Evolutionary conservation across 2,888 invertebrate genomes (phyloP).

Genomic region (Caenorhabditis sp.): DNA sequence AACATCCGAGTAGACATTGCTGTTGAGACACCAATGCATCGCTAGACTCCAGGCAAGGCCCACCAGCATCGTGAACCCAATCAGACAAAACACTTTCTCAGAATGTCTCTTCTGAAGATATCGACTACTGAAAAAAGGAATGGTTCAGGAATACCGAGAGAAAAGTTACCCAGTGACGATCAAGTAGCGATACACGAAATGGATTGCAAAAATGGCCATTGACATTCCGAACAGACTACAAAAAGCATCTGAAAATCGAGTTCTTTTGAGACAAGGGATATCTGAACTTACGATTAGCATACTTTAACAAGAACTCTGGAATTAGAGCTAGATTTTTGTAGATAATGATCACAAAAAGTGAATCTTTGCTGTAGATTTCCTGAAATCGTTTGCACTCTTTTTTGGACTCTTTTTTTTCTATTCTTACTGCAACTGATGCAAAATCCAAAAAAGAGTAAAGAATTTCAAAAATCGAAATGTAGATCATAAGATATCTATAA

Average conservation of each 20-base stretch:
- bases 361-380: conserved; percentile 6
- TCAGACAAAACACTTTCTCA: conserved; percentile 4
- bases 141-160: background rate
- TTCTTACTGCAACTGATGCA: conserved; percentile 13
- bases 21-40: conserved; percentile 1
- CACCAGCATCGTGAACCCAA: conserved; percentile 9
- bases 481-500: conserved; percentile 40
- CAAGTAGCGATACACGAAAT: conserved; percentile 42
- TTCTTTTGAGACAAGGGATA: background rate
- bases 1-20: conserved; percentile 8
- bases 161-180: conserved; percentile 22
- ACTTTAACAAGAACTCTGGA: conserved; percentile 2
- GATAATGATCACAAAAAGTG: conserved; percentile 3
- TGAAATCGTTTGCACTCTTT: background rate
- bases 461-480: conserved; percentile 38
- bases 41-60: background rate
- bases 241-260: conserved; percentile 20
- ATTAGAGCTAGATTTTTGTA: background rate
- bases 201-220: conserved; percentile 48
- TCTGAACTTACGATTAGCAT: background rate
- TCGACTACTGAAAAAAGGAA: background rate
- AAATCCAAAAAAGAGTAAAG: conserved; percentile 36
- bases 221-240: conserved; percentile 46
- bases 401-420: background rate
- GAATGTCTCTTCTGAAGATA: conserved; percentile 7